Base-by-base conservation (phyloP, 1,140 invertebrate species). In the Stratiolaelaps scimitus region DNA sequence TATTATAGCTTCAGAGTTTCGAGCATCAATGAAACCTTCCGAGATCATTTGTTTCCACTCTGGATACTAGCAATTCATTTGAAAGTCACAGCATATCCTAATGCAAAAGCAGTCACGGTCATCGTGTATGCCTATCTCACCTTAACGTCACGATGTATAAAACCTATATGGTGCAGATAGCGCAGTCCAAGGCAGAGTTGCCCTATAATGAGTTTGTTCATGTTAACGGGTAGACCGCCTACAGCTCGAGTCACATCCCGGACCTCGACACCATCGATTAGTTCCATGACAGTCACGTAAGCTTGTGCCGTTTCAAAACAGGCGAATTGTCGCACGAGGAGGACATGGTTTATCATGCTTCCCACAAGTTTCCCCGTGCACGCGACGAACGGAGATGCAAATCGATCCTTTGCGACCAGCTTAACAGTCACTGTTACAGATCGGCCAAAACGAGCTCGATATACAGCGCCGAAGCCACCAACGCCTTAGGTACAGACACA, bases 131-230 rank as follows among this genome's bases (percentile, higher is more conserved):
- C 10, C 10, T 40, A 40, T 40, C 34, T 40, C 34, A 40, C 34
- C 34, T 60, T 60, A 20, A 60, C 53, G 53, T 60, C 53, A 60
- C 53, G 53, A 60, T 60, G 53, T 60, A 60, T 60, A 34, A 60
- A 60, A 23, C 53, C 53, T 60, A 29, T 60, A 34, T 29, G 53
- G 23, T 60, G 53, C 23, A 60, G 26, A 60, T 60, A 34, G 15
- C 15, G 26, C 53, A 60, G 23, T 23, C 26, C 53, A 2, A 60
- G 34, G 53, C 53, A 26, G 13, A 60, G 26, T 23, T 60, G 53
- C 4, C 26, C 26, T 26, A 60, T 26, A 10, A 60, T 60, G 23
- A 60, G 26, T 26, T 34, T 26, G 34, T 15, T 15, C 26, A 60
- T 26, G 15, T 60, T 60, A 29, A 29, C 53, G 2, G 53, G 34